Percentiles rank a stretch among this genome's conserved stretches.
phyloP scores from a whole-genome alignment of 2,797 vertebrate genomes.

The Chiroxiphia lanceolata region DNA sequence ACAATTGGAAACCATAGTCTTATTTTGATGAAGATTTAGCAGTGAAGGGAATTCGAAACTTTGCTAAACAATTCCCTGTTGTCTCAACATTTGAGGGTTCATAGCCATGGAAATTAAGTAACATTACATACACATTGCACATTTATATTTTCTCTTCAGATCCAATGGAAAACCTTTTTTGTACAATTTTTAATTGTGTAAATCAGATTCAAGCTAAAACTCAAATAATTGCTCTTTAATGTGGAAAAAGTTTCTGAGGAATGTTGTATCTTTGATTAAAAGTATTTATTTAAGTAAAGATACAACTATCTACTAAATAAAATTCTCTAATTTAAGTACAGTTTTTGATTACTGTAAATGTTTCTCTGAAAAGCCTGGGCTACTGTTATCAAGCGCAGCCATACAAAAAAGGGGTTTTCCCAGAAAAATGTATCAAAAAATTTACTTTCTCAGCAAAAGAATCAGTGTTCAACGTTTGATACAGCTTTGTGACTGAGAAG shows the following conservation, averaged over 20 bases:
- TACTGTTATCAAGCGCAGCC: background rate
- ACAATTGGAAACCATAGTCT: background rate
- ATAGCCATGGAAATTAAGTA: background rate
- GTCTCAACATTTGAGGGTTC: background rate
- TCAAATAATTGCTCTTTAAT: background rate
- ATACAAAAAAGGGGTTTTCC: background rate
- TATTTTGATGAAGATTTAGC: background rate
- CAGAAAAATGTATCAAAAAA: background rate
- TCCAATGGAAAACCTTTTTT: background rate
- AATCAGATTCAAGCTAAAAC: background rate
- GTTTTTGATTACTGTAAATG: background rate
- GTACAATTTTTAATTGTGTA: background rate
- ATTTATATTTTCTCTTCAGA: background rate
- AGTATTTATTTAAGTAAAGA: background rate
- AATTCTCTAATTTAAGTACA: background rate
- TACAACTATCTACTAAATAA: background rate
- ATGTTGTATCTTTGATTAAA: background rate
- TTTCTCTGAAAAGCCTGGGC: background rate
- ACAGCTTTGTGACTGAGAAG: background rate
- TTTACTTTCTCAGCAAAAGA: background rate
- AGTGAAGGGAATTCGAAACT: background rate
- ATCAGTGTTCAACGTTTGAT: background rate
- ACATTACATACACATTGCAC: fast-evolving
- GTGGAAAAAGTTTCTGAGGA: background rate
- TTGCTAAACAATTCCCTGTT: background rate